These are phyloP conservation scores for Notospermus geniculatus DNA, from an alignment of 1,140 invertebrate species.

Conservation along the genomic window DNA sequence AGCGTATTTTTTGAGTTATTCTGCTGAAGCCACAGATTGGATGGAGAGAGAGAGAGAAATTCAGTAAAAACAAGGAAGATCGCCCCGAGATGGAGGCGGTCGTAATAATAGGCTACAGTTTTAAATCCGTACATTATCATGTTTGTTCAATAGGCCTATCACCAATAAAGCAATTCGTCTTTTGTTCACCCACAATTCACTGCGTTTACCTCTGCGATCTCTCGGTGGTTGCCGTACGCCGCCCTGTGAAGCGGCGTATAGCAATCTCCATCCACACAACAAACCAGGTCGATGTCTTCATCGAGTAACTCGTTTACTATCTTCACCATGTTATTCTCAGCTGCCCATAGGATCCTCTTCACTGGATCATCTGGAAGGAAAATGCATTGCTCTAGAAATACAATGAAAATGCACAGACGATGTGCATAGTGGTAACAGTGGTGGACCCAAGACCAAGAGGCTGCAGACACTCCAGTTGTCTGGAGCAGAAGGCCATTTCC, in stretches of 20 bases:
- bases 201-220: conserved; percentile 67
- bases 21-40: too few species aligned
- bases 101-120: too few species aligned
- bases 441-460: not conserved
- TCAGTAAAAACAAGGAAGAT: too few species aligned
- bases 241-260: conserved; percentile 90
- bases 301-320: conserved; percentile 65
- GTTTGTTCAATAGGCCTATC: too few species aligned
- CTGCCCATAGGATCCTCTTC: conserved; percentile 69
- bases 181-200: not conserved
- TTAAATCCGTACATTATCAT: too few species aligned
- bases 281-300: conserved; percentile 65
- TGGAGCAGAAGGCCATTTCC: not conserved
- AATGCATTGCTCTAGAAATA: not conserved
- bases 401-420: not conserved
- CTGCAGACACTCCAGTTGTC: not conserved
- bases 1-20: too few species aligned
- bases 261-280: conserved; percentile 77
- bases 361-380: conserved; percentile 37
- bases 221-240: conserved; percentile 81
- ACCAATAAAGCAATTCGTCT: not conserved
- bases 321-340: conserved; percentile 75
- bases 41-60: too few species aligned
- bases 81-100: too few species aligned
- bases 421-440: not conserved